Evolutionary conservation across 2,797 vertebrate genomes (phyloP).

Genomic region (Chaetophractus vellerosus): DNA sequence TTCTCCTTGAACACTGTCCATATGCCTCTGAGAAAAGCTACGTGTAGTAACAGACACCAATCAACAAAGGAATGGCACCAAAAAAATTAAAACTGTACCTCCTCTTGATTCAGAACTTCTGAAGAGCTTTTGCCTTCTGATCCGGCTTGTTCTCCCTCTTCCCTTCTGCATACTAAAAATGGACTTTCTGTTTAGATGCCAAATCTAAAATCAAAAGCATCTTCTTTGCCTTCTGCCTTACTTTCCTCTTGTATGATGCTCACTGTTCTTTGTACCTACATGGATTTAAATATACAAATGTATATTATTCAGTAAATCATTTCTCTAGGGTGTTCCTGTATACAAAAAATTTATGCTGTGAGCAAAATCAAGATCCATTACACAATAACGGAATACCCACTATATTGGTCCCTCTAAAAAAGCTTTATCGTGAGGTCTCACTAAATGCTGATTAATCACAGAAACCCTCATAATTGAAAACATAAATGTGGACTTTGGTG

Average conservation of each 20-base stretch:
- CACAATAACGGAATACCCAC: background rate
- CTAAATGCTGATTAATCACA: background rate
- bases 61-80: background rate
- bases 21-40: background rate
- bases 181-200: background rate
- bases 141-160: constrained; percentile 88
- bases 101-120: constrained; percentile 59
- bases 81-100: constrained; percentile 83
- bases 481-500: background rate
- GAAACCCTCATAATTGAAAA: background rate
- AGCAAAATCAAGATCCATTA: background rate
- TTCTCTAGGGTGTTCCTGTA: constrained; percentile 4
- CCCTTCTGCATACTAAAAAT: constrained; percentile 84
- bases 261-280: background rate
- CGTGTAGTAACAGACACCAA: background rate
- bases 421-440: background rate
- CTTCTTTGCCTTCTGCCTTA: background rate
- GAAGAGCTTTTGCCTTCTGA: constrained; percentile 83
- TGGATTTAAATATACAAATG: background rate
- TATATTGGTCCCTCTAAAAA: background rate
- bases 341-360: background rate
- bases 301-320: background rate
- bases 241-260: background rate
- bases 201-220: background rate
- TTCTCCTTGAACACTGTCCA: background rate